Evolutionary conservation across 2,797 vertebrate species (phyloP).

Genomic region (Leuciscus waleckii): DNA sequence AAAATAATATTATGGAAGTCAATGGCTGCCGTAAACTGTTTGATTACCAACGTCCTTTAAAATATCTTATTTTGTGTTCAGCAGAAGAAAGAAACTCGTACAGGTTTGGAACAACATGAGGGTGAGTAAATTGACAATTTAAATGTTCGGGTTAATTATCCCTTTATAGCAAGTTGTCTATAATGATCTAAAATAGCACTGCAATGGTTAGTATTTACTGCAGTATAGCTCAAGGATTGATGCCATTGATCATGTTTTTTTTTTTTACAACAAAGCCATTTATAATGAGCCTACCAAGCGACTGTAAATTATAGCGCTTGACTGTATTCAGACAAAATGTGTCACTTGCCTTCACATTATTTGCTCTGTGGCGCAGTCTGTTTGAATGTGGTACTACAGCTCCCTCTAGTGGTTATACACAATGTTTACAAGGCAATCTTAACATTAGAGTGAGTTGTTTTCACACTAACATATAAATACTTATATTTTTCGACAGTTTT

Average conservation of each 20-base stretch:
- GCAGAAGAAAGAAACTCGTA: too few species aligned
- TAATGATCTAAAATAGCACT: neutral
- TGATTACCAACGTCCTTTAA: too few species aligned
- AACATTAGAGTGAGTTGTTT: neutral
- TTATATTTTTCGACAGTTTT: neutral
- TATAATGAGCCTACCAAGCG: conserved; percentile 8
- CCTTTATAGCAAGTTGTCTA: neutral
- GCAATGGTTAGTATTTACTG: neutral
- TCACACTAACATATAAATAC: neutral
- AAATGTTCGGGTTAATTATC: too few species aligned
- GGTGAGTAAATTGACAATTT: too few species aligned
- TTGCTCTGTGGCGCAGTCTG: neutral
- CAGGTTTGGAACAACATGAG: too few species aligned
- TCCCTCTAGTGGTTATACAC: conserved; percentile 44
- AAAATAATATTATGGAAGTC: too few species aligned
- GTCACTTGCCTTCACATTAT: neutral
- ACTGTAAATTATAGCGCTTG: neutral
- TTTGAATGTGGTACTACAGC: conserved; percentile 12
- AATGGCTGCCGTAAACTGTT: too few species aligned
- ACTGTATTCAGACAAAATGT: neutral
- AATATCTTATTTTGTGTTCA: too few species aligned
- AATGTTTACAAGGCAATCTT: neutral
- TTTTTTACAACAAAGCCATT: neutral
- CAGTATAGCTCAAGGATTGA: neutral
- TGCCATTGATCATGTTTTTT: neutral